These are phyloP conservation scores for Plodia interpunctella DNA, from an alignment of 1,140 invertebrate genomes.

Conservation along the genomic window DNA sequence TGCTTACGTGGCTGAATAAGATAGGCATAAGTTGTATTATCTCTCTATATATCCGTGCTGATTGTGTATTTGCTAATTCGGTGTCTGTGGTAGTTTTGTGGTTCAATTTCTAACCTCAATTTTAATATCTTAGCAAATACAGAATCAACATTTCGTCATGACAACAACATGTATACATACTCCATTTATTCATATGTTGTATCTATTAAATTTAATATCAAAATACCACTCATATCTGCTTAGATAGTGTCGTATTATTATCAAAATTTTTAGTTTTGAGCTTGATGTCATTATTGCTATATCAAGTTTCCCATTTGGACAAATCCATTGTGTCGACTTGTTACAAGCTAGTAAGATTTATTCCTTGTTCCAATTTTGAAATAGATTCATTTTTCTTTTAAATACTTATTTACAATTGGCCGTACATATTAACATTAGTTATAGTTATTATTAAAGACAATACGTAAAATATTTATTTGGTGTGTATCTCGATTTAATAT, in stretches of 20 bases:
- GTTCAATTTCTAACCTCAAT: constrained; percentile 6
- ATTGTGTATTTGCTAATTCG: constrained; percentile 32
- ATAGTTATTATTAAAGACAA: constrained; percentile 8
- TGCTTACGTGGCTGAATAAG: constrained; percentile 61
- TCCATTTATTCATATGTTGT: constrained; percentile 41
- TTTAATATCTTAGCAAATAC: constrained; percentile 18
- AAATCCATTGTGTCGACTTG: background rate
- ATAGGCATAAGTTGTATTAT: constrained; percentile 55
- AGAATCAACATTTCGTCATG: constrained; percentile 28
- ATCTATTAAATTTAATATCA: constrained; percentile 55
- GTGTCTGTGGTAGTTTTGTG: constrained; percentile 9
- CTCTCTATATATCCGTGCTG: constrained; percentile 27
- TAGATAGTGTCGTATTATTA: constrained; percentile 43
- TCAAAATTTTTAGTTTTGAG: background rate
- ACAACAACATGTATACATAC: constrained; percentile 60
- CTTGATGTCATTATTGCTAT: background rate
- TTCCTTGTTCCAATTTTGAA: background rate
- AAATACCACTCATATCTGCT: constrained; percentile 62
- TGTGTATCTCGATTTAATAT: constrained; percentile 9
- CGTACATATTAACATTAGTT: background rate
- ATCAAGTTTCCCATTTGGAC: background rate
- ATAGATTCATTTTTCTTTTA: background rate
- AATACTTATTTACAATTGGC: background rate
- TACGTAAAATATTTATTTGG: constrained; percentile 13
- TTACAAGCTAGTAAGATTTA: background rate